Base-by-base conservation (phyloP, 2,888 invertebrate species). In the Andrena dorsata region DNA sequence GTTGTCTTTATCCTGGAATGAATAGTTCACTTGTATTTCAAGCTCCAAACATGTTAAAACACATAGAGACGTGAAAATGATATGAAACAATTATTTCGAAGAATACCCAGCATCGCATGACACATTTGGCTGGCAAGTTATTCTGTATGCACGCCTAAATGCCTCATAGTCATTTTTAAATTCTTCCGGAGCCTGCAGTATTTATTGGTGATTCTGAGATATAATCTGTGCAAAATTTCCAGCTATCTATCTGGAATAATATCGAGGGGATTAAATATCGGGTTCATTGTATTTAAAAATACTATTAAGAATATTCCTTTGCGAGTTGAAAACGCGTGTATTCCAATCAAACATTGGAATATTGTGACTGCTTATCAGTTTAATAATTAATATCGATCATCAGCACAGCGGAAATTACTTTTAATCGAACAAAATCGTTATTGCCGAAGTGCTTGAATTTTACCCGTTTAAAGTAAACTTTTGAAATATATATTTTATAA, bases 61-160 rank as follows among this genome's bases (percentile, higher is more conserved):
- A 20, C 10, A 28, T 65, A 51, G 10, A n/a, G 28, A 41, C 16
- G 13, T 20, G 7, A 49, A 30, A 51, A 30, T 47, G 16, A 47
- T 49, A 65, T 1, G 13, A 3, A 7, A 47, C 0, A 8, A 47
- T 61, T 70, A 47, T 49, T 47, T 47, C 3, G 6, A 41, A 23
- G 8, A 53, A 41, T 80, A 65, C 77, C 69, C 78, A 70, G 78
- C 60, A 71, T 80, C 71, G 47, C 47, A 49, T 20, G 53, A 20
- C 6, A 70, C 58, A 30, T 63, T 63, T 26, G 53, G 16, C 4
- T 53, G 8, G 49, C 7, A 26, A 26, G n/a, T 7, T 71, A 60
- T 51, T 66, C 70, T 23, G 35, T 35, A 28, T 16, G 30, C 23
- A 26, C 26, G 30, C 7, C 30, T 32, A 51, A 26, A 10, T 53